A percentile compares a stretch with the other conserved stretches of the same genome.
Evolutionary conservation across 30 jellyfish, hydroid and myxozoan genomes (phyloP).

Genomic region (Aurelia coerulea): DNA sequence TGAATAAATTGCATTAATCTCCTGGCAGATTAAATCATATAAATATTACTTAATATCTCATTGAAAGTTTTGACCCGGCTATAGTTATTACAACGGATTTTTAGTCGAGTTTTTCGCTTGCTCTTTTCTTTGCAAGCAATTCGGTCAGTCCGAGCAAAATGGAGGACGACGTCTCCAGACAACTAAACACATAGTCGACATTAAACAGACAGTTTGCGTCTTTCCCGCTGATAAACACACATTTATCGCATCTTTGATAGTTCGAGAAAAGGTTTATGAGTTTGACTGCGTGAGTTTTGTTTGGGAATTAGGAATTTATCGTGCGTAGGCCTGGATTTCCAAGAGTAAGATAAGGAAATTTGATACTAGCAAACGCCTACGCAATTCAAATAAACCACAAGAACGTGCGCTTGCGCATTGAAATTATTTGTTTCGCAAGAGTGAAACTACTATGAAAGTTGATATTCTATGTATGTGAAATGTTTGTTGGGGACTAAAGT

Average conservation of each 20-base stretch:
- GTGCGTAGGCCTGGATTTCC: constrained; percentile 1
- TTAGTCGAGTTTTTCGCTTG: constrained; percentile 1
- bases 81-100: not conserved
- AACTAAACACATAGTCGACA: not conserved
- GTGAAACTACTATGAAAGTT: not conserved
- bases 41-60: not conserved
- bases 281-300: not conserved
- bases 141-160: not conserved
- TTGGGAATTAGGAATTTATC: not conserved
- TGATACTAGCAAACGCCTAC: constrained; percentile 47
- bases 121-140: constrained; percentile 5
- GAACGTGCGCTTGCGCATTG: constrained; percentile 58
- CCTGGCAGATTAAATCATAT: not conserved
- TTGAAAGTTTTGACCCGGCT: not conserved
- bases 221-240: not conserved
- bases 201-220: not conserved
- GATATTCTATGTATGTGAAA: not conserved
- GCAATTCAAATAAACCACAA: constrained; percentile 52
- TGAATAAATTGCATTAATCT: not conserved
- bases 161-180: constrained; percentile 29
- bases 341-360: constrained; percentile 42
- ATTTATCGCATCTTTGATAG: not conserved
- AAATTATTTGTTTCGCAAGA: not conserved
- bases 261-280: not conserved
- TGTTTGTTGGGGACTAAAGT: not conserved